These are phyloP conservation scores for Strigamia transsilvanica DNA, from an alignment of 2,888 invertebrate genomes.

Conservation along the genomic window DNA sequence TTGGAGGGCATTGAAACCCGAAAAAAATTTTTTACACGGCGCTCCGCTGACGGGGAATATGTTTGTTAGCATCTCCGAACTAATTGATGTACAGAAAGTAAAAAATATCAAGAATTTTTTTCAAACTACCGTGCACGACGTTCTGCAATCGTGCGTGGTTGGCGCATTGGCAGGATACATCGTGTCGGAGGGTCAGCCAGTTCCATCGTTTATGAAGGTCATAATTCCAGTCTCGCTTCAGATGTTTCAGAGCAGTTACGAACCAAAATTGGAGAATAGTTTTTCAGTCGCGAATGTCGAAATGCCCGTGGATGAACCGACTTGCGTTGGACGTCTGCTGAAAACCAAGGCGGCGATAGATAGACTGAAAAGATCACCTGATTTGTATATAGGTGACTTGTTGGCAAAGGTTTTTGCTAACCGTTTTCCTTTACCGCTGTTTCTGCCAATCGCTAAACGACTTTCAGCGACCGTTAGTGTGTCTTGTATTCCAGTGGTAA, in stretches of 20 bases:
- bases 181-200: neutral
- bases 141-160: neutral
- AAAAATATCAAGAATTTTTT: neutral
- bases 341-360: neutral
- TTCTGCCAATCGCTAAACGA: neutral
- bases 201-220: neutral
- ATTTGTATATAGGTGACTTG: neutral
- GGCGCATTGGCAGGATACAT: neutral
- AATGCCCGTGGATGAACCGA: neutral
- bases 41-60: neutral
- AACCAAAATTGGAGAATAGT: neutral
- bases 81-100: neutral
- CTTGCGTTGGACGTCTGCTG: neutral
- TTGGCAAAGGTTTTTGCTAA: too few species aligned
- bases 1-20: neutral
- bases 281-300: neutral
- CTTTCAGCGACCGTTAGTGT: neutral
- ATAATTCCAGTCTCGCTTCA: neutral
- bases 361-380: neutral
- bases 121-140: neutral
- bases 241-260: neutral
- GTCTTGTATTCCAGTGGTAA: neutral
- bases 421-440: too few species aligned
- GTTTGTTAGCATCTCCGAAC: neutral
- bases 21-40: neutral